Base-by-base conservation (phyloP, 2,113 vertebrate species). In the Hippoglossus stenolepis region DNA sequence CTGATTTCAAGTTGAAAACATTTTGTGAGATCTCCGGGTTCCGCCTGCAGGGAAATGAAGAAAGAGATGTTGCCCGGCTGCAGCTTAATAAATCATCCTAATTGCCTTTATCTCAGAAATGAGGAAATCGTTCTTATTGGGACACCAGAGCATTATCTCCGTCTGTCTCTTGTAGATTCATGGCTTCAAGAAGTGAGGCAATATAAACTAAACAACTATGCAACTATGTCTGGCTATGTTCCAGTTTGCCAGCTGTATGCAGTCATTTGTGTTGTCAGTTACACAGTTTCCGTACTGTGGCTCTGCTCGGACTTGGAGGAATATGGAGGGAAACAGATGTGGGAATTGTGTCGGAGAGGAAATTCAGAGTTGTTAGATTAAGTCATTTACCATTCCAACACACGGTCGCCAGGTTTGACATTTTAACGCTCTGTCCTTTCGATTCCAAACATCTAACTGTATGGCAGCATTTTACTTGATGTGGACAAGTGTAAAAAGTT, bases 311-410 rank as follows among this genome's bases (percentile, higher is more conserved):
- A 66, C 43, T 54, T 51, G 7, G 59, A 63, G 7, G 49, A 63
- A 65, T 38, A 67, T 62, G 66, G 65, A 72, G 67, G 73, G 77
- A 82, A 87, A 78, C 81, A 87, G 80, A 91, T 88, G 70, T 80
- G 65, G 54, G 54, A 40, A 61, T 70, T 70, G 15, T 56, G 35
- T 0, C 23, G 47, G 21, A 82, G n/a, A 35, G 20, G 15, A 65
- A 57, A 64, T 31, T 23, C n/a, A 1, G 2, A 57, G 73, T 47
- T 74, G 67, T 83, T 68, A 28, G 35, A 84, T 65, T 66, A 77
- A 74, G 49, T 64, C 4, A 65, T 47, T 73, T 15, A 65, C 11
- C 53, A 5, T 68, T 82, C 75, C 73, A 53, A 2, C 26, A 58
- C 2, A 20, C 18, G 17, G 68, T 59, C 6, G n/a, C 7, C 59